A percentile compares a stretch with the other conserved stretches of the same genome.
Evolutionary conservation across 2,888 invertebrate genomes (phyloP).

Genomic region (Nomada ferruginata): DNA sequence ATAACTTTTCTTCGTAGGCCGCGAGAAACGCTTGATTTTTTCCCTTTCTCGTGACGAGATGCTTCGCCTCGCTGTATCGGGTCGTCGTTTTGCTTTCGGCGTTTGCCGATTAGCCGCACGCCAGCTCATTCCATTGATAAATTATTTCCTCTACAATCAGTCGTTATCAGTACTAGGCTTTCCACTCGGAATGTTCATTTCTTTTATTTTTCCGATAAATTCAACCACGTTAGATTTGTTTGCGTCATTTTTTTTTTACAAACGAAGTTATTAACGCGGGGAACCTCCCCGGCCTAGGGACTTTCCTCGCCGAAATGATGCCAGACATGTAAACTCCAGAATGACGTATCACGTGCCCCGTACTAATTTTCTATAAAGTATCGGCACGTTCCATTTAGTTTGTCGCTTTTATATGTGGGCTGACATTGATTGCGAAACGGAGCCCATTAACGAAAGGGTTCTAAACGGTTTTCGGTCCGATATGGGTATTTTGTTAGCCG

Average conservation of each 20-base stretch:
- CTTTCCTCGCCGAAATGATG: not conserved
- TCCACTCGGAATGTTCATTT: not conserved
- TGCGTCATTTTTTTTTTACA: no score
- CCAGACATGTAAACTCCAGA: not conserved
- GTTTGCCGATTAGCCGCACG: conserved; percentile 21
- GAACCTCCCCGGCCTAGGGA: not conserved
- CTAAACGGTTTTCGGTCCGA: conserved; percentile 52
- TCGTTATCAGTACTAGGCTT: conserved; percentile 9
- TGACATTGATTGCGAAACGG: conserved; percentile 42
- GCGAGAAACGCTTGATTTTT: conserved; percentile 9
- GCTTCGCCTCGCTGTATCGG: not conserved
- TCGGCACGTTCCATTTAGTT: conserved; percentile 2
- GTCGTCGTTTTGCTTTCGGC: conserved; percentile 24
- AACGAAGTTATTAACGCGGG: no score
- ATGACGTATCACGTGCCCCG: not conserved
- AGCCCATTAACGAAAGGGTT: conserved; percentile 23
- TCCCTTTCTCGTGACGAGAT: not conserved
- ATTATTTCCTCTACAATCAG: conserved; percentile 12
- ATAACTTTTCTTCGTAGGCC: conserved; percentile 1
- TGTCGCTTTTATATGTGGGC: conserved; percentile 39
- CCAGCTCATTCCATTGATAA: conserved; percentile 32
- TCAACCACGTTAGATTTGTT: not conserved
- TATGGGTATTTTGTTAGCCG: conserved; percentile 49
- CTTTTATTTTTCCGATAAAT: no score
- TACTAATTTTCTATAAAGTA: conserved; percentile 8